A percentile compares a stretch with the other conserved stretches of the same genome.
Evolutionary conservation across 2,888 invertebrate species (phyloP).

Genomic region (Leuctra nigra): DNA sequence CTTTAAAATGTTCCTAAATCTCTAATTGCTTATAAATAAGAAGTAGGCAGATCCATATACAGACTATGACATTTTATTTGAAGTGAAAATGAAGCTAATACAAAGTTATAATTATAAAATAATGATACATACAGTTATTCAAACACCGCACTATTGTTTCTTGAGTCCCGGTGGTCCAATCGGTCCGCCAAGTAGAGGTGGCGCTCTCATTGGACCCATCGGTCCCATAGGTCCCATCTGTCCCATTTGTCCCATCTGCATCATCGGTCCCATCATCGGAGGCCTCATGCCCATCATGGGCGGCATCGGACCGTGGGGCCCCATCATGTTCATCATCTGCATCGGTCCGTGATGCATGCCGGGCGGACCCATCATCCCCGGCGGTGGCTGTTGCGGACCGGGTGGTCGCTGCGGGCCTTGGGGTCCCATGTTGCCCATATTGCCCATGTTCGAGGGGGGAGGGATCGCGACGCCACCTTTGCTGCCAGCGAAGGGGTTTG

Average conservation of each 20-base stretch:
- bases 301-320: slow-evolving; percentile 64
- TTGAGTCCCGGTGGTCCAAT: slow-evolving; percentile 48
- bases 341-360: slow-evolving; percentile 36
- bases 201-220: slow-evolving; percentile 59
- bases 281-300: slow-evolving; percentile 79
- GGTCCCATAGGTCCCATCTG: slow-evolving; percentile 56
- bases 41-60: too few species aligned
- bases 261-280: slow-evolving; percentile 68
- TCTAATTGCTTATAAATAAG: too few species aligned
- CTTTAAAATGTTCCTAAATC: too few species aligned
- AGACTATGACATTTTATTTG: too few species aligned
- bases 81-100: too few species aligned
- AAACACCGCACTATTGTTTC: too few species aligned
- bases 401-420: slow-evolving; percentile 28
- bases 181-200: slow-evolving; percentile 46
- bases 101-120: too few species aligned
- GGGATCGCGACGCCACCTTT: slow-evolving; percentile 73
- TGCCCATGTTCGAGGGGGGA: slow-evolving; percentile 49
- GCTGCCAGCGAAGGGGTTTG: slow-evolving; percentile 74
- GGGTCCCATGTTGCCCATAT: slow-evolving; percentile 29
- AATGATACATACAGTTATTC: too few species aligned
- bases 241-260: slow-evolving; percentile 42
- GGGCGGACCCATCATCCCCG: slow-evolving; percentile 41
- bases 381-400: slow-evolving; percentile 25
- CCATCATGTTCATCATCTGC: slow-evolving; percentile 53